These are phyloP conservation scores for Rallus crepitans DNA, from an alignment of 2,797 vertebrate genomes.

Conservation along the genomic window DNA sequence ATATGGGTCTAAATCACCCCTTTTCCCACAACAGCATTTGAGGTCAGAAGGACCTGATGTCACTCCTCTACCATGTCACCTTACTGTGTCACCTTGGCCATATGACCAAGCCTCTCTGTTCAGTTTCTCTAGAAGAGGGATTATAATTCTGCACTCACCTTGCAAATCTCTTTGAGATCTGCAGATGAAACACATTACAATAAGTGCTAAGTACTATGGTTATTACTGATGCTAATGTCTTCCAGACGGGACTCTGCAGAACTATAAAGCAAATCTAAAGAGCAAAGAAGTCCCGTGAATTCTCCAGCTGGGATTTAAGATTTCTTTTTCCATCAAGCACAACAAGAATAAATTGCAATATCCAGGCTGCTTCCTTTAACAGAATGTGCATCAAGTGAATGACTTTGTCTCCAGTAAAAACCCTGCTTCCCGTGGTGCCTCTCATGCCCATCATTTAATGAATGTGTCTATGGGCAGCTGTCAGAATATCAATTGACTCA, in stretches of 20 bases:
- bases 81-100: not conserved
- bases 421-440: not conserved
- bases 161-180: not conserved
- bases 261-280: constrained; percentile 27
- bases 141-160: not conserved
- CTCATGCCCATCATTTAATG: constrained; percentile 30
- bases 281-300: constrained; percentile 19
- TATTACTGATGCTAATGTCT: constrained; percentile 33
- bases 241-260: not conserved
- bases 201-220: not conserved
- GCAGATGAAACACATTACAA: not conserved
- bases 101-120: not conserved
- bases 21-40: not conserved
- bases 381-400: constrained; percentile 14
- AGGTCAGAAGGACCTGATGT: not conserved
- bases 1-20: not conserved
- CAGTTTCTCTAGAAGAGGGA: not conserved
- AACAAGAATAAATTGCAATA: constrained; percentile 54
- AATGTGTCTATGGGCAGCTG: constrained; percentile 50
- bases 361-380: not conserved
- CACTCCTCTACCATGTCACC: not conserved
- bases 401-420: constrained; percentile 15
- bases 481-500: not conserved
- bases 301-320: constrained; percentile 30
- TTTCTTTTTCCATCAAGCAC: constrained; percentile 5